These are phyloP conservation scores for Pongo pygmaeus DNA, from an alignment of 2,113 vertebrate genomes.

Conservation along the genomic window DNA sequence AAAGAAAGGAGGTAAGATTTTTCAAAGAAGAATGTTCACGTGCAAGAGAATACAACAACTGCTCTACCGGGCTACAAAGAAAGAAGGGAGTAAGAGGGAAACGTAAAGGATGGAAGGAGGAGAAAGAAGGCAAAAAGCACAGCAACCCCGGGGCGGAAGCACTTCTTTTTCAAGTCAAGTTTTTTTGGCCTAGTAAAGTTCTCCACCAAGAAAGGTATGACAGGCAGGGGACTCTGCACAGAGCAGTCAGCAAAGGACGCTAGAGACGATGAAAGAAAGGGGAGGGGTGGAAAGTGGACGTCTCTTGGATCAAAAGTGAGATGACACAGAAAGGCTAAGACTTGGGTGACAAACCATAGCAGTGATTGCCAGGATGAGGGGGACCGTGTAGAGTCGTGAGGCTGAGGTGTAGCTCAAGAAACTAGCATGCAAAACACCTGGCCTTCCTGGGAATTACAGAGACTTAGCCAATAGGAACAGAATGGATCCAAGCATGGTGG, in stretches of 20 bases:
- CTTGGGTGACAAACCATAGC: background rate
- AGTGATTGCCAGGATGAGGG: background rate
- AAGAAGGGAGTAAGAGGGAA: background rate
- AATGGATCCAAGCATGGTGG: background rate
- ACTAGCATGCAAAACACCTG: background rate
- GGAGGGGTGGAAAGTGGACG: background rate
- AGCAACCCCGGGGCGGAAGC: background rate
- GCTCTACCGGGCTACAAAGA: background rate
- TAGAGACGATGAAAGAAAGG: background rate
- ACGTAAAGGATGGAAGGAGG: background rate
- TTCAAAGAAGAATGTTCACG: constrained; percentile 37
- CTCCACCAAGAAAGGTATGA: background rate
- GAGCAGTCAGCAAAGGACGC: background rate
- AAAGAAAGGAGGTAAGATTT: background rate
- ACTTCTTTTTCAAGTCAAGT: background rate
- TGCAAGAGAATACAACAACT: background rate
- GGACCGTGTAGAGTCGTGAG: background rate
- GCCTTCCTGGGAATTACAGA: background rate
- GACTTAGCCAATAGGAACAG: background rate
- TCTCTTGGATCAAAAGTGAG: background rate
- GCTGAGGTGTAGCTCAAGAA: background rate
- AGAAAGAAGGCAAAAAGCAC: background rate
- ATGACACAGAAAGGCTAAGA: constrained; percentile 25
- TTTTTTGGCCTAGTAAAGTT: constrained; percentile 28
- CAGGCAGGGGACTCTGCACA: background rate